Evolutionary conservation across 1,140 invertebrate genomes (phyloP).

Genomic region (Bactericera cockerelli): DNA sequence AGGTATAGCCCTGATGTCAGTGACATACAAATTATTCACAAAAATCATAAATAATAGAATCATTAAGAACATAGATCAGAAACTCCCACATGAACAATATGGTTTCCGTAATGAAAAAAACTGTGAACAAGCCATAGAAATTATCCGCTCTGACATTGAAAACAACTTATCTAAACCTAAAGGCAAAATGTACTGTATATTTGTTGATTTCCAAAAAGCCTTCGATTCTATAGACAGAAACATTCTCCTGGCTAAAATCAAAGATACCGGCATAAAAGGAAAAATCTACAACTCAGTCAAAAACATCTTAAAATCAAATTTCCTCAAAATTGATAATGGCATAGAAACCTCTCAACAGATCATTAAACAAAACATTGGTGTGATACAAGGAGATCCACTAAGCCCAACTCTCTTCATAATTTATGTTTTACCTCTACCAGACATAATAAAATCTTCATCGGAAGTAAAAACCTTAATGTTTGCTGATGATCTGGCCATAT

Average conservation of each 20-base stretch:
- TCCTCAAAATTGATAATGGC: not conserved
- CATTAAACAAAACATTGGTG: slow-evolving; percentile 9
- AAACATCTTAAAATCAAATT: slow-evolving; percentile 2
- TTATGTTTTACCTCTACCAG: not conserved
- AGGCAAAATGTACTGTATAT: not conserved
- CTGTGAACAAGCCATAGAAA: slow-evolving; percentile 1
- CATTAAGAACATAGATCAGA: not conserved
- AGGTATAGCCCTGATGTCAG: slow-evolving; percentile 4
- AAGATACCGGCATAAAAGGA: not conserved
- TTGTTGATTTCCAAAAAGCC: slow-evolving; percentile 4
- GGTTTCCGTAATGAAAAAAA: not conserved
- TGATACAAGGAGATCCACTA: slow-evolving; percentile 9
- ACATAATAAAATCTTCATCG: not conserved
- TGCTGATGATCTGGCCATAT: not conserved
- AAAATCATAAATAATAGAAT: not conserved
- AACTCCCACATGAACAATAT: slow-evolving; percentile 2
- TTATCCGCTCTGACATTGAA: not conserved
- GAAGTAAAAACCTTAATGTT: not conserved
- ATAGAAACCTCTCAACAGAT: not conserved
- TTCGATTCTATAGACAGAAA: not conserved
- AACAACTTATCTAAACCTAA: not conserved
- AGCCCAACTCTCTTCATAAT: not conserved
- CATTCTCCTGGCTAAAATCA: not conserved
- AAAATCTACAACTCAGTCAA: not conserved
- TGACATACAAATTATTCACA: slow-evolving; percentile 7